Evolutionary conservation across 2,888 invertebrate species (phyloP).

Genomic region (Thalpophila matura): DNA sequence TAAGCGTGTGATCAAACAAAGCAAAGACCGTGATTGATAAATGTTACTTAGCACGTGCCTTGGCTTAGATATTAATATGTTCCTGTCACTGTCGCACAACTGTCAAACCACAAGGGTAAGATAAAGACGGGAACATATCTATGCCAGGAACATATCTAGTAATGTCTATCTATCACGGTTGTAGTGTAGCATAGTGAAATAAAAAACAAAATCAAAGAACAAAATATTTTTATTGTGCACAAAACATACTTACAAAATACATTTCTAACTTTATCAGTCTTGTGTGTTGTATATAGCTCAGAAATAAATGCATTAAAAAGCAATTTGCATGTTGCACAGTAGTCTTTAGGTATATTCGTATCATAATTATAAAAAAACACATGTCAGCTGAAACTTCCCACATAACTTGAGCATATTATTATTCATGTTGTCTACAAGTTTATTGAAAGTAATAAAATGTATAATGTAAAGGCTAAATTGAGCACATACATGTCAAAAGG

Average conservation of each 20-base stretch:
- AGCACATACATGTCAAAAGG: constrained; percentile 52
- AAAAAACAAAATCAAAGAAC: constrained; percentile 84
- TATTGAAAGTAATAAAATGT: constrained; percentile 25
- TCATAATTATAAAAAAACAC: constrained; percentile 67
- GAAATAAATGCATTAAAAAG: constrained; percentile 88
- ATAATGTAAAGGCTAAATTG: constrained; percentile 37
- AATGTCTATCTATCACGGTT: no score
- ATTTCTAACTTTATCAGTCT: constrained; percentile 88
- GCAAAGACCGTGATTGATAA: no score
- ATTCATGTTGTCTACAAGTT: not conserved
- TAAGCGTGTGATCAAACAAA: constrained; percentile 56
- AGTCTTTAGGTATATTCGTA: constrained; percentile 64
- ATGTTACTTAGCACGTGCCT: no score
- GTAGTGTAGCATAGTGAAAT: constrained; percentile 72
- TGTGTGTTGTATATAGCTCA: constrained; percentile 90
- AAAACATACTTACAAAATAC: constrained; percentile 88
- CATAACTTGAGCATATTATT: constrained; percentile 78
- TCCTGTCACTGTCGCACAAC: no score
- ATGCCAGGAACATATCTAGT: no score
- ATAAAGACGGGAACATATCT: no score
- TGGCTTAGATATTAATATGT: no score
- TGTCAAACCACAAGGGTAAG: no score
- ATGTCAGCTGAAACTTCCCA: constrained; percentile 73
- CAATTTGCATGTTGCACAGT: constrained; percentile 73
- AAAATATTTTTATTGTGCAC: constrained; percentile 89